Percentiles rank a stretch among this genome's conserved stretches.
Evolutionary conservation across 1,140 invertebrate genomes (phyloP).

Genomic region (Drosophila burlai): DNA sequence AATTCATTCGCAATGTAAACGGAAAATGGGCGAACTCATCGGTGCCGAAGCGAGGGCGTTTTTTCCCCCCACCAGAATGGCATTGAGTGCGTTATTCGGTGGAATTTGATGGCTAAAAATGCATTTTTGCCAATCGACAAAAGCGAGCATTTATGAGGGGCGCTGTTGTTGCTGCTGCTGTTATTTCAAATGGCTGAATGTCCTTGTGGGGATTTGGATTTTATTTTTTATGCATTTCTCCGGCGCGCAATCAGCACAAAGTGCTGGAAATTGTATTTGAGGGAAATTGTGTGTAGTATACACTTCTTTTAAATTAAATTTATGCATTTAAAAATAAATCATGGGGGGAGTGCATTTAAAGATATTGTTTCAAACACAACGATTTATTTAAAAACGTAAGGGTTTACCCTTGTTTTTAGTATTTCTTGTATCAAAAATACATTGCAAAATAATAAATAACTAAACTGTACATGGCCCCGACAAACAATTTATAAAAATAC

Average conservation of each 20-base stretch:
- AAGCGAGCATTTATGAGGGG: conserved; percentile 19
- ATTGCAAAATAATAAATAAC: background rate
- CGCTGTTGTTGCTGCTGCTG: conserved; percentile 7
- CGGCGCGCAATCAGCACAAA: conserved; percentile 35
- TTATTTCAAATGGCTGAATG: conserved; percentile 15
- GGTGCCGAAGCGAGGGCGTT: conserved; percentile 5
- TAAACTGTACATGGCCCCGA: background rate
- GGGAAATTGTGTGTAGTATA: background rate
- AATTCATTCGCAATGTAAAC: conserved; percentile 35
- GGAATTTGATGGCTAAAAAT: conserved; percentile 37
- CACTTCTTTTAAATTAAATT: background rate
- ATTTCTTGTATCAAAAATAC: background rate
- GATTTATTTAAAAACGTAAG: background rate
- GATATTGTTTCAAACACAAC: background rate
- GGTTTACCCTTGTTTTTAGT: background rate
- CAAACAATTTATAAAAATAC: background rate
- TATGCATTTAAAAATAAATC: background rate
- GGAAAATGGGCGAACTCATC: conserved; percentile 24
- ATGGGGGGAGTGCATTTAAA: background rate
- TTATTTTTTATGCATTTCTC: conserved; percentile 14
- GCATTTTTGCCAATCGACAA: conserved; percentile 41
- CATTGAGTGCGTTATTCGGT: conserved; percentile 43
- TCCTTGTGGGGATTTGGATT: conserved; percentile 23
- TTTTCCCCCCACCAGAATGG: conserved; percentile 10
- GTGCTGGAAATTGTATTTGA: conserved; percentile 12